These are phyloP conservation scores for Graphium colonna DNA, from an alignment of 2,888 invertebrate genomes.

Conservation along the genomic window DNA sequence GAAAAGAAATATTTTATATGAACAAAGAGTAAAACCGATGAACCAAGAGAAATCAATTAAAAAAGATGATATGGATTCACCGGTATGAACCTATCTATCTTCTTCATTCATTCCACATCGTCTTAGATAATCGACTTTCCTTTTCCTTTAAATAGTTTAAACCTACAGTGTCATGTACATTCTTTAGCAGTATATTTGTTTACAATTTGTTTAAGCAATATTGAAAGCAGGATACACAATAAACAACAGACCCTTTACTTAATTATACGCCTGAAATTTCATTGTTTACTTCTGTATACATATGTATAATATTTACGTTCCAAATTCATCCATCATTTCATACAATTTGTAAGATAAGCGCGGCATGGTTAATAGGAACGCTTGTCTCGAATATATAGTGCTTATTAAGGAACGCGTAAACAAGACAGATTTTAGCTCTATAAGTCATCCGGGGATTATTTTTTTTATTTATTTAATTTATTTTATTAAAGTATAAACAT, in stretches of 20 bases:
- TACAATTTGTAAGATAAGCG: constrained; percentile 21
- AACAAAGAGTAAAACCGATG: too few relatives aligned
- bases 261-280: constrained; percentile 16
- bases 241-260: background rate
- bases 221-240: background rate
- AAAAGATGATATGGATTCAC: too few relatives aligned
- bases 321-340: constrained; percentile 21
- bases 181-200: too few relatives aligned
- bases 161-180: too few relatives aligned
- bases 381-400: constrained; percentile 25
- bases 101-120: too few relatives aligned
- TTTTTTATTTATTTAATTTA: constrained; percentile 16
- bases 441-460: constrained; percentile 17
- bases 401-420: constrained; percentile 24
- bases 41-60: too few relatives aligned
- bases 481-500: background rate
- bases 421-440: constrained; percentile 8
- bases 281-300: constrained; percentile 13
- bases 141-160: too few relatives aligned
- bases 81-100: too few relatives aligned
- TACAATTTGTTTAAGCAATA: background rate
- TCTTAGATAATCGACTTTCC: too few relatives aligned
- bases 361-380: constrained; percentile 22
- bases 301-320: constrained; percentile 23
- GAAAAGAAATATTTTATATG: too few relatives aligned